Evolutionary conservation across 2,797 vertebrate species (phyloP).

Genomic region (Ptychobarbus kaznakovi): DNA sequence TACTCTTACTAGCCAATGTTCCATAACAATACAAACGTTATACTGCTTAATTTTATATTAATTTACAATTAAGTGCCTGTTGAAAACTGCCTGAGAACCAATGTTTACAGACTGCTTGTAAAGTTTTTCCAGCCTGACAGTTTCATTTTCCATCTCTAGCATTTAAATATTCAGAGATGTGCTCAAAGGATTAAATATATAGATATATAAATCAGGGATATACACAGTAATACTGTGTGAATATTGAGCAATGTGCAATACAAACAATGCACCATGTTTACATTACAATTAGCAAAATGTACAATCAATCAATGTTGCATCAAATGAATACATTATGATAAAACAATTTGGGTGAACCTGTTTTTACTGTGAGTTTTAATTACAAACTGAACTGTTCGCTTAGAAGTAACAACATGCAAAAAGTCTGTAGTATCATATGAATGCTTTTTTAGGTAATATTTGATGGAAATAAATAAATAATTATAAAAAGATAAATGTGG

Average conservation of each 20-base stretch:
- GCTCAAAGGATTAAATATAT: background rate
- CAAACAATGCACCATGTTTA: background rate
- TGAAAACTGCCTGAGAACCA: background rate
- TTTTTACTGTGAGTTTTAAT: background rate
- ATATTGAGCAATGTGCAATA: background rate
- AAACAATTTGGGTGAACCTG: background rate
- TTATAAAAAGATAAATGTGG: background rate
- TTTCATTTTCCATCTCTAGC: background rate
- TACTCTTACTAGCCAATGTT: background rate
- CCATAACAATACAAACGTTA: background rate
- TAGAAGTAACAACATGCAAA: background rate
- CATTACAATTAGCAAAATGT: background rate
- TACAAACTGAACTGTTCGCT: slow-evolving; percentile 22
- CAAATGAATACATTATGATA: background rate
- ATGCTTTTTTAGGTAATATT: background rate
- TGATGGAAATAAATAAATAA: background rate
- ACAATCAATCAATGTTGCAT: background rate
- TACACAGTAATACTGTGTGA: background rate
- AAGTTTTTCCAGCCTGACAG: background rate
- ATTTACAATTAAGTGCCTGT: slow-evolving; percentile 1
- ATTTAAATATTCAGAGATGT: background rate
- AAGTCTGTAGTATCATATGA: background rate
- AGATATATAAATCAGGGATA: background rate
- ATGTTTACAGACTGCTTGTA: background rate
- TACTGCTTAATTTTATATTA: background rate